These are phyloP conservation scores for Adoxophyes honmai DNA, from an alignment of 1,140 invertebrate species.

Conservation along the genomic window DNA sequence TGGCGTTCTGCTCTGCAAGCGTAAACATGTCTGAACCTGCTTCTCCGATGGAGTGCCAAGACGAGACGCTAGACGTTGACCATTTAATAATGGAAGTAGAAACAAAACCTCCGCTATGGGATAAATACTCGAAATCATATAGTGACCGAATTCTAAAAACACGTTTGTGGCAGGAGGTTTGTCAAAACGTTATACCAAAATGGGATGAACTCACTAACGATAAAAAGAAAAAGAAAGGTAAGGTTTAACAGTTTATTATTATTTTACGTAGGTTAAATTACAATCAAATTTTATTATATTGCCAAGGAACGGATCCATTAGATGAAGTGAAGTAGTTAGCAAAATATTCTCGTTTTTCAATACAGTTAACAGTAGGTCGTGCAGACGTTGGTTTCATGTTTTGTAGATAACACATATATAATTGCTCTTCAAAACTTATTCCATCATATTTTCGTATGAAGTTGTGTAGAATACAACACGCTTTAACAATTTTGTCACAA, in stretches of 20 bases:
- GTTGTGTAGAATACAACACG: no score
- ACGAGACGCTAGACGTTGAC: not conserved
- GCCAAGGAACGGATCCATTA: no score
- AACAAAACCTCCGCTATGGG: not conserved
- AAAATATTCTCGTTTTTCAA: no score
- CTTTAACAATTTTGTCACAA: no score
- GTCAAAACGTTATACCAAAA: constrained; percentile 1
- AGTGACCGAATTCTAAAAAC: not conserved
- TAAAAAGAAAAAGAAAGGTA: constrained; percentile 1
- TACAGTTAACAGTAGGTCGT: no score
- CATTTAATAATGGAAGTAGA: constrained; percentile 2
- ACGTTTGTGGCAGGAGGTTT: not conserved
- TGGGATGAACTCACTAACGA: not conserved
- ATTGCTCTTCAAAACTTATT: no score
- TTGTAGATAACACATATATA: no score
- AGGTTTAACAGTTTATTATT: not conserved
- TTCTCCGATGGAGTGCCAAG: not conserved
- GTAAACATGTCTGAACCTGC: not conserved
- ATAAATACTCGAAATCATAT: not conserved
- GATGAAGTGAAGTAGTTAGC: no score
- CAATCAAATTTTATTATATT: no score
- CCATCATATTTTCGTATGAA: no score
- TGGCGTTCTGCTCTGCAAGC: not conserved
- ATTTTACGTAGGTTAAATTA: not conserved
- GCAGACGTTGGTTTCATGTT: no score